Base-by-base conservation (phyloP, 1,140 invertebrate genomes). In the Cyclina sinensis region DNA sequence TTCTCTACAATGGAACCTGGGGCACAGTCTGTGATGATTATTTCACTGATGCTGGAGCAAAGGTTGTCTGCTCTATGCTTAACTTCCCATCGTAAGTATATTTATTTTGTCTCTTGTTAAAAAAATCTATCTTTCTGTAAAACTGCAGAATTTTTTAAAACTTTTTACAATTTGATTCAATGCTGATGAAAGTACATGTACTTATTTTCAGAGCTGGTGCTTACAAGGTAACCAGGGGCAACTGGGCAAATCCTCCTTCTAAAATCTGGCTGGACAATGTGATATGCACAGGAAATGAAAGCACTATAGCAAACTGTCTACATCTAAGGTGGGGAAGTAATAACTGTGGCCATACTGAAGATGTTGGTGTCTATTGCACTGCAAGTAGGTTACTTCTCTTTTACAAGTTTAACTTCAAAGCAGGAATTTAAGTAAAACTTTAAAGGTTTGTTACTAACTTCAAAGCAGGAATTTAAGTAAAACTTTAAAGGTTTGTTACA, bases 251-350 rank as follows among this genome's bases (percentile, higher is more conserved):
- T 9, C 59, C 81, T 16, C 84, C 86, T 48, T 83, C 70, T 30
- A 97, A 96, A 0, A 97, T 98, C 91, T 98, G 97, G 97, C 93
- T 98, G 57, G 97, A 98, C 88, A 96, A 96, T 90, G 96, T 98
- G 0, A 96, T 96, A 76, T 98, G 97, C 91, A 91, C 92, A 2
- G 97, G 97, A 32, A 97, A 97, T 83, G 97, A 98, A 94, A 96
- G 96, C 0, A 95, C 94, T 37, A 90, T 98, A 5, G 95, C 96
- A 27, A 94, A 96, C 59, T 98, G 97, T 92, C 94, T 95, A 0
- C 97, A 97, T 91, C 96, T 96, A 91, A 95, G 96, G 16, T 98
- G 97, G 97, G 97, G 97, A 30, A 86, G 84, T 21, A 96, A 96
- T 78, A 91, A 93, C 79, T 98, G 97, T 93, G 96, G 97, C 89